A percentile compares a stretch with the other conserved stretches of the same genome.
phyloP scores from a whole-genome alignment of 2,113 vertebrate genomes.

The Leptobrachium leishanense region DNA sequence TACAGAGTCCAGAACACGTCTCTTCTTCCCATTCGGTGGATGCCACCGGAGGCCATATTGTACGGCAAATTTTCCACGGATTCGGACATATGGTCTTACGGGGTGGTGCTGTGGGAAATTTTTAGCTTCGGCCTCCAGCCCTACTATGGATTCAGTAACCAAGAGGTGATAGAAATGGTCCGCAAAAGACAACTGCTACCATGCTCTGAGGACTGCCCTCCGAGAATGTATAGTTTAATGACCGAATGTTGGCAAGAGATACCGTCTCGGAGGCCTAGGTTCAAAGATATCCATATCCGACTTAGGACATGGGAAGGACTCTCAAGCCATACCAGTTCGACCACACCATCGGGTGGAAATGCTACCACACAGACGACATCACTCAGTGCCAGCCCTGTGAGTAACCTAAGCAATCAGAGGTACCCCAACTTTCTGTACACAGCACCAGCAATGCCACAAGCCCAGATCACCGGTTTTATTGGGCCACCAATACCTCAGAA shows the following conservation, averaged over 20 bases:
- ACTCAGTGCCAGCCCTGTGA: constrained; percentile 93
- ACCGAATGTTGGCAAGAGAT: constrained; percentile 97
- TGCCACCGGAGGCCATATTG: constrained; percentile 91
- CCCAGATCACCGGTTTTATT: constrained; percentile 83
- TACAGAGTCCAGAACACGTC: constrained; percentile 88
- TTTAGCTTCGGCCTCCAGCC: constrained; percentile 98
- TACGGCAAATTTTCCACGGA: constrained; percentile 95
- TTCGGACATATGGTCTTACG: constrained; percentile 96
- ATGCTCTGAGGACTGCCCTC: constrained; percentile 95
- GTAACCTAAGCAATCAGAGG: constrained; percentile 92
- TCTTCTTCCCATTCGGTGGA: constrained; percentile 94
- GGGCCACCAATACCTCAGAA: constrained; percentile 78
- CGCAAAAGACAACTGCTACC: constrained; percentile 91
- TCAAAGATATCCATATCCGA: constrained; percentile 91
- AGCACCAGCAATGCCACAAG: constrained; percentile 78
- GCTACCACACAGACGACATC: constrained; percentile 98
- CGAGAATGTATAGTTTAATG: constrained; percentile 92
- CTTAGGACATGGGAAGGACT: constrained; percentile 94
- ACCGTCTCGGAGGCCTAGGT: constrained; percentile 84
- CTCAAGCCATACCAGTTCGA: constrained; percentile 93
- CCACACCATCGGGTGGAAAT: constrained; percentile 91
- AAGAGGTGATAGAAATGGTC: constrained; percentile 98
- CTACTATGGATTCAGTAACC: constrained; percentile 94
- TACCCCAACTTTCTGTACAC: constrained; percentile 91
- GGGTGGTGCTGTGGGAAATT: constrained; percentile 95